Evolutionary conservation across 2,888 invertebrate species (phyloP), one percentile per base, ranked within the genome.

Genomic region (Encarsia formosa): DNA sequence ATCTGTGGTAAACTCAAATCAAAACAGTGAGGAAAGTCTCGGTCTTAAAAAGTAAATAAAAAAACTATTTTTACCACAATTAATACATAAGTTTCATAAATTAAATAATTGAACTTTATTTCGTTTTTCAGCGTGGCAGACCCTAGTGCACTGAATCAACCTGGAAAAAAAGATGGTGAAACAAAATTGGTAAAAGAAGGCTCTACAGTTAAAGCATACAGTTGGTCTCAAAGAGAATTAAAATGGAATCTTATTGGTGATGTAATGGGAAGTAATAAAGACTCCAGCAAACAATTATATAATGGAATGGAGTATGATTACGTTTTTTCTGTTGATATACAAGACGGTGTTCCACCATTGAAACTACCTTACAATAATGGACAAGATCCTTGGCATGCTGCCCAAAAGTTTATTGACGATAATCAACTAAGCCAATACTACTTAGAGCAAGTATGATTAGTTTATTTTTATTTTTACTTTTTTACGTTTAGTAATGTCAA

Each of bases 241-340:
- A 79, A 82, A 34, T 97, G 96, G 96, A 82, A 82, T 53, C 86
- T 90, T 70, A 78, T 96, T 15, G 96, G 96, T 0, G 92, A 95
- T 69, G 92, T 96, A 3, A 82, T 91, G 66, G 93, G 96, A 0
- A 84, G 85, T 3, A 79, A 80, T 1, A 83, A 86, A 59, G 75
- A 74, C 4, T 80, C 83, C 0, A 89, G 88, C 20, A 93, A 91
- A 74, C 85, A 86, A 5, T 77, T 88, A 65, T 84, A 81, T 67
- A 87, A 94, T 68, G 96, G 96, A 61, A 85, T 89, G 79, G 88
- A 91, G 66, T 98, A 95, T 69, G 98, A 98, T 76, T 96, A 84
- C 75, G 95, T 97, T 23, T 97, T 98, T 73, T 87, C 85, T 59
- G 92, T 98, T n/a, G 96, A 96, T 65, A 87, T 97, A 49, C 90